These are phyloP conservation scores for Dendroctonus valens DNA, from an alignment of 1,140 invertebrate genomes.

Conservation along the genomic window DNA sequence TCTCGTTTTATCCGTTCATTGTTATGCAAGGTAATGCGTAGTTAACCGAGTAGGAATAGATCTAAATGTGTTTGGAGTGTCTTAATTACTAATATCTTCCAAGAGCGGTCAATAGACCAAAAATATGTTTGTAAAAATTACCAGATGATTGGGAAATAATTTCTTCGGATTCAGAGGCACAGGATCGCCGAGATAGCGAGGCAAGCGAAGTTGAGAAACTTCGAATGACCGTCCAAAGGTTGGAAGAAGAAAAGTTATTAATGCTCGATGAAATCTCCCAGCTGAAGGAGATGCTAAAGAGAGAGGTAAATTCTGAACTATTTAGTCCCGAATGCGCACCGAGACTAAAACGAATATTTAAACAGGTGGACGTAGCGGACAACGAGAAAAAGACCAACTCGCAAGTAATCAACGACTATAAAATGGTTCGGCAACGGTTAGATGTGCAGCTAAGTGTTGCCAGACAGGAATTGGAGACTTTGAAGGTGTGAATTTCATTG, in stretches of 20 bases:
- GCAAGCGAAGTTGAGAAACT: constrained; percentile 77
- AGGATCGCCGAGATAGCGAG: constrained; percentile 77
- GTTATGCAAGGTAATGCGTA: too few relatives aligned
- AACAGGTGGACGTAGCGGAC: constrained; percentile 40
- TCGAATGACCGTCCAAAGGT: constrained; percentile 68
- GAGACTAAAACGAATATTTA: background rate
- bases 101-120: constrained; percentile 17
- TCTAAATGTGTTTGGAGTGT: too few relatives aligned
- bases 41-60: too few relatives aligned
- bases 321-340: background rate
- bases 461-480: constrained; percentile 58
- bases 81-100: constrained; percentile 8
- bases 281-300: constrained; percentile 81
- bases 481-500: constrained; percentile 54
- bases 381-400: constrained; percentile 58
- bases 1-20: too few relatives aligned
- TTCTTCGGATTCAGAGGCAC: constrained; percentile 58
- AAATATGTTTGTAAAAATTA: constrained; percentile 29
- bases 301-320: constrained; percentile 62
- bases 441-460: constrained; percentile 77
- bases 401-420: constrained; percentile 86
- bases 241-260: constrained; percentile 81
- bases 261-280: constrained; percentile 75
- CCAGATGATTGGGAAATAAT: constrained; percentile 50
- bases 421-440: constrained; percentile 85